phyloP scores from a whole-genome alignment of 2,888 invertebrate species.

The Dicyrtomina minuta region DNA sequence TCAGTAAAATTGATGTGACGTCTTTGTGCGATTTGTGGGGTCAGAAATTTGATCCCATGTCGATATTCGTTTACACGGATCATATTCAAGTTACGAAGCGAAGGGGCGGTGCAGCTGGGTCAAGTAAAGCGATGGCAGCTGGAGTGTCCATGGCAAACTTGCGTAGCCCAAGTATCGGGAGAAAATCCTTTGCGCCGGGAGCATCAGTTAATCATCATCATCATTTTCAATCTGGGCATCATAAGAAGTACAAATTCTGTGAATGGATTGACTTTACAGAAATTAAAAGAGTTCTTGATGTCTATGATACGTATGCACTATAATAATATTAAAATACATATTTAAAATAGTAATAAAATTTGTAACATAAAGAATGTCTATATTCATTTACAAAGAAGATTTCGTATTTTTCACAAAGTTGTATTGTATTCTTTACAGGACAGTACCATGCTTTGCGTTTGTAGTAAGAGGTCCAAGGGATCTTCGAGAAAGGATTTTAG shows the following conservation, averaged over 20 bases:
- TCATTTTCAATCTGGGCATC: conserved; percentile 20
- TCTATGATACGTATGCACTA: conserved; percentile 78
- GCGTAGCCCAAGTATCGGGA: conserved; percentile 47
- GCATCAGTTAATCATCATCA: conserved; percentile 24
- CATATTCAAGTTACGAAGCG: conserved; percentile 51
- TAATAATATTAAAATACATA: neutral
- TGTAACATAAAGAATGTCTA: neutral
- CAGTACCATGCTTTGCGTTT: conserved; percentile 46
- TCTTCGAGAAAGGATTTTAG: conserved; percentile 46
- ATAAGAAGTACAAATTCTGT: conserved; percentile 88
- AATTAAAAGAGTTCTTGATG: conserved; percentile 87
- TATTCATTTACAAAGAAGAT: too few species aligned
- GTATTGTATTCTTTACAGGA: conserved; percentile 25
- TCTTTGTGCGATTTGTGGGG: conserved; percentile 47
- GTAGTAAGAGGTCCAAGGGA: conserved; percentile 48
- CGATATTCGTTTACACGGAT: conserved; percentile 49
- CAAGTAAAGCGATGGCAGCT: conserved; percentile 39
- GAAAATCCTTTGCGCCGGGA: conserved; percentile 48
- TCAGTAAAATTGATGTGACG: conserved; percentile 48
- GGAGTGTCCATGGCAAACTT: conserved; percentile 49
- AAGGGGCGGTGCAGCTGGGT: conserved; percentile 33
- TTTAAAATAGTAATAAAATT: neutral
- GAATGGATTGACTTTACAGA: conserved; percentile 83
- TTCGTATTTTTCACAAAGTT: neutral
- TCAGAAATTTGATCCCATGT: conserved; percentile 46